A percentile compares a stretch with the other conserved stretches of the same genome.
These are phyloP conservation scores for Falcaria lacertinaria DNA, from an alignment of 2,888 invertebrate species.

Conservation along the genomic window DNA sequence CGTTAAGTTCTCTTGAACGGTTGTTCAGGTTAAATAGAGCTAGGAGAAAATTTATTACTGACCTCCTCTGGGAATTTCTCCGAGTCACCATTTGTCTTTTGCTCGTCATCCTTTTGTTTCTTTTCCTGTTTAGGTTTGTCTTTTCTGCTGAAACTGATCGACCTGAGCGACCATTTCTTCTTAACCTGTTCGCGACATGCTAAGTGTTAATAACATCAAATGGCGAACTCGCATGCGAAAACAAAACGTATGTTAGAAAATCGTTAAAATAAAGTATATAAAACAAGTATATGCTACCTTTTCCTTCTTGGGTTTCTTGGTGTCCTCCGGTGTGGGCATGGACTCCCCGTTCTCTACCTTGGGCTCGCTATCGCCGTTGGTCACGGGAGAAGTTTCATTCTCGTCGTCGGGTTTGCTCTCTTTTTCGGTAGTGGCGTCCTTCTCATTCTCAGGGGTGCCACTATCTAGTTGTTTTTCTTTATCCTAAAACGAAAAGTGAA, in stretches of 20 bases:
- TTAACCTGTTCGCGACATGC: constrained; percentile 79
- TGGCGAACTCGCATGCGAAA: constrained; percentile 36
- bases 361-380: constrained; percentile 67
- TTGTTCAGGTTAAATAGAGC: constrained; percentile 3
- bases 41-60: constrained; percentile 33
- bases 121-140: constrained; percentile 92
- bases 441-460: constrained; percentile 82
- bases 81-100: constrained; percentile 80
- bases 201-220: constrained; percentile 38
- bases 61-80: constrained; percentile 84
- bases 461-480: constrained; percentile 79
- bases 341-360: constrained; percentile 63
- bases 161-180: constrained; percentile 94
- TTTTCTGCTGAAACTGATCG: constrained; percentile 92
- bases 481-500: constrained; percentile 62
- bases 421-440: constrained; percentile 84
- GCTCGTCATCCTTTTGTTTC: constrained; percentile 79
- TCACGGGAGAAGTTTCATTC: constrained; percentile 47
- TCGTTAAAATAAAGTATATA: constrained; percentile 6
- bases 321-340: constrained; percentile 59
- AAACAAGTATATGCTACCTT: constrained; percentile 52
- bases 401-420: constrained; percentile 59
- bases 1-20: background rate
- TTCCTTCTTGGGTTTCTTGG: constrained; percentile 84
- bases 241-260: constrained; percentile 14